Base-by-base conservation (phyloP, 1,140 invertebrate genomes). In the Drosophila sucinea region DNA sequence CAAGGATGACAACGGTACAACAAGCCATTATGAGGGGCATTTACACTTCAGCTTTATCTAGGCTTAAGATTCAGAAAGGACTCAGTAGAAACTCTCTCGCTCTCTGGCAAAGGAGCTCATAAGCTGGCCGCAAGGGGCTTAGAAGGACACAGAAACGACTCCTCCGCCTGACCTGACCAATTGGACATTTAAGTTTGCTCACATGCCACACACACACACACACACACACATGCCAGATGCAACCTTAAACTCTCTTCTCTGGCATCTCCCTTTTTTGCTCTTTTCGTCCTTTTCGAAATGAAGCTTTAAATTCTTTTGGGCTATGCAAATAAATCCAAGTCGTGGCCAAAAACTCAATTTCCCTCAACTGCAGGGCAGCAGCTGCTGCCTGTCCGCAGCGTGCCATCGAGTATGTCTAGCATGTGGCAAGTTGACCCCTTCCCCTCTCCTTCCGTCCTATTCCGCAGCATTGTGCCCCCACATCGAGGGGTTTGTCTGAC, bases 251-350 rank as follows among this genome's bases (percentile, higher is more conserved):
- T 47, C 54, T 47, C 27, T 32, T 25, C 29, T 35, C 56, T n/a
- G 7, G 0, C 27, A 23, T 10, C 17, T 27, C 40, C 66, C 30
- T 32, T 5, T 23, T 47, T 47, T 23, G 17, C 17, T 51, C 44
- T 60, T 60, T 32, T 40, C 8, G 30, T 64, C 11, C 44, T 27
- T 57, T 69, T 69, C 54, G 35, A 58, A 67, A 32, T 63, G 47
- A 66, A 54, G 61, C 72, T 71, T 80, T 72, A 73, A 68, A 83
- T 66, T 69, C 57, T 66, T 76, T 69, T 60, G 66, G 41, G 32
- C 76, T 83, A 87, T 83, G 83, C 83, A 87, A 87, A 87, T 89
- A 89, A 83, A 89, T 83, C 63, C 76, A 67, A 82, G 65, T 71
- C 67, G 63, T 67, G 79, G 44, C 60, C 44, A 61, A 79, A 87